These are phyloP conservation scores for Pammene fasciana DNA, from an alignment of 2,888 invertebrate species.

Conservation along the genomic window DNA sequence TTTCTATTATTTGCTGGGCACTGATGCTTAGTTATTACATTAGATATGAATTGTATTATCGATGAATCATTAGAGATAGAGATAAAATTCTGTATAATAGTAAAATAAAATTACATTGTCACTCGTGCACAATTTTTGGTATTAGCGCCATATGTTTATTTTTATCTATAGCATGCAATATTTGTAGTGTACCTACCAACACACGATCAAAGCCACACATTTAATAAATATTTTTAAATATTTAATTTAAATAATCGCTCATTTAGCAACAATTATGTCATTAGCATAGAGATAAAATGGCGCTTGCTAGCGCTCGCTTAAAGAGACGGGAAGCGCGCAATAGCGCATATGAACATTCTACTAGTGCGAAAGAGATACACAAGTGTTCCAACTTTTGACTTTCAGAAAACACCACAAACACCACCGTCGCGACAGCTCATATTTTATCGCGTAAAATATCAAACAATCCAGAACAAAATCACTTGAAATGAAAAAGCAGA, in stretches of 20 bases:
- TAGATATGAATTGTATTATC: conserved; percentile 19
- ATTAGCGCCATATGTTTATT: background rate
- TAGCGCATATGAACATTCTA: too few species aligned
- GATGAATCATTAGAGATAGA: background rate
- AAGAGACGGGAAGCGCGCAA: too few species aligned
- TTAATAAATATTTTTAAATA: conserved; percentile 4
- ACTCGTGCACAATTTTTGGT: conserved; percentile 4
- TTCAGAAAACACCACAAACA: too few species aligned
- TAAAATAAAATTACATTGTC: conserved; percentile 13
- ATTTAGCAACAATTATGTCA: conserved; percentile 11
- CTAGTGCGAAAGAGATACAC: too few species aligned
- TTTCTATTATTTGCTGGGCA: conserved; percentile 40
- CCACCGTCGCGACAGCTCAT: too few species aligned
- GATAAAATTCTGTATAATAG: conserved; percentile 1
- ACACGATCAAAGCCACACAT: conserved; percentile 22
- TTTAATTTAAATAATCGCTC: background rate
- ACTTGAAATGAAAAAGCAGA: too few species aligned
- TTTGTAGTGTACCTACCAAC: conserved; percentile 26
- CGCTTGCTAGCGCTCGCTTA: too few species aligned
- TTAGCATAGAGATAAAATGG: too few species aligned
- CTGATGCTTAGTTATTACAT: conserved; percentile 38
- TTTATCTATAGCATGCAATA: conserved; percentile 37
- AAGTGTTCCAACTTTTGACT: too few species aligned
- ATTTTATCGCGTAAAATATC: too few species aligned
- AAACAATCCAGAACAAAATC: too few species aligned